Evolutionary conservation across 37 sponge, comb jelly and placozoan species (phyloP).

Genomic region (Agelas oroides): DNA sequence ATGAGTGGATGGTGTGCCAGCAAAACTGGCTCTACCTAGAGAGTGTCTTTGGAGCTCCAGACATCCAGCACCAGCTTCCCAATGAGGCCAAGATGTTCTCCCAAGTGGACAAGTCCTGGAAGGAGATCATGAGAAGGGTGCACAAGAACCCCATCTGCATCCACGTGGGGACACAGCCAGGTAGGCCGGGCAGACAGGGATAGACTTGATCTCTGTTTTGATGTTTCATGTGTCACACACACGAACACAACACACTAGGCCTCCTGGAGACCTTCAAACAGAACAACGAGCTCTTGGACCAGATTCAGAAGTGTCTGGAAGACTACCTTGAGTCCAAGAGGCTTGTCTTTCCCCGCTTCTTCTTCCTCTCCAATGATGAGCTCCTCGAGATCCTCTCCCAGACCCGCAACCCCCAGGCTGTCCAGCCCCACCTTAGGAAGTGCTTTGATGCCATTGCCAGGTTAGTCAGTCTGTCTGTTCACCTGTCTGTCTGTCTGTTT

Average conservation of each 20-base stretch:
- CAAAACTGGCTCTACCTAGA: slow-evolving; percentile 98
- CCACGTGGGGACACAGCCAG: slow-evolving; percentile 87
- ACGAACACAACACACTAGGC: no score
- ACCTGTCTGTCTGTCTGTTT: no score
- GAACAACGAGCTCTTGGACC: slow-evolving; percentile 86
- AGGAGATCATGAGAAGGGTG: slow-evolving; percentile 94
- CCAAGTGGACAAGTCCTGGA: slow-evolving; percentile 98
- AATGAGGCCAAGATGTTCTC: slow-evolving; percentile 97
- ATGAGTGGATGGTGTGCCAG: slow-evolving; percentile 96
- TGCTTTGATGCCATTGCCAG: slow-evolving; percentile 97
- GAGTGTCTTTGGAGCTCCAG: slow-evolving; percentile 98
- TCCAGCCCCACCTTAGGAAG: slow-evolving; percentile 98
- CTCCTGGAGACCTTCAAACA: slow-evolving; percentile 90
- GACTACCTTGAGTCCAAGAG: slow-evolving; percentile 95
- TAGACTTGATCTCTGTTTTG: no score
- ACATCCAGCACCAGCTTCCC: slow-evolving; percentile 98
- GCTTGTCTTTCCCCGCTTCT: slow-evolving; percentile 94
- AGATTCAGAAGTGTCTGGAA: slow-evolving; percentile 98
- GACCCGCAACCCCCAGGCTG: slow-evolving; percentile 95
- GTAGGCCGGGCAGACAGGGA: slow-evolving; percentile 29
- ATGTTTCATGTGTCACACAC: no score
- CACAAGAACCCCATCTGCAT: slow-evolving; percentile 87
- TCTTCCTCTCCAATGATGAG: slow-evolving; percentile 98
- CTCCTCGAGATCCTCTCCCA: slow-evolving; percentile 97
- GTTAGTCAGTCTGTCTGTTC: no score